These are phyloP conservation scores for Botia almorhae DNA, from an alignment of 2,797 vertebrate species.

Conservation along the genomic window DNA sequence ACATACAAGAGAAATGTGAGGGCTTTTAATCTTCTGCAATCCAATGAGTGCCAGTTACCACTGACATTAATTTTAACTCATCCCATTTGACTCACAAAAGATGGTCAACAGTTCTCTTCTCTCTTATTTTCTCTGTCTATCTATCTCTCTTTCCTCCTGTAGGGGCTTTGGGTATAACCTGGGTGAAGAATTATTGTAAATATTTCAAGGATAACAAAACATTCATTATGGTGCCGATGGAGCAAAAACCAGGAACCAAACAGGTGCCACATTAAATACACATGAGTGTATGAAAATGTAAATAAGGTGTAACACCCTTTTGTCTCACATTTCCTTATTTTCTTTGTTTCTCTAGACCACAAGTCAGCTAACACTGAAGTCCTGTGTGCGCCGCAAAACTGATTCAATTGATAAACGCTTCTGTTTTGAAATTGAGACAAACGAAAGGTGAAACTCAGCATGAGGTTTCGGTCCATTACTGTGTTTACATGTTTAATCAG, in stretches of 20 bases:
- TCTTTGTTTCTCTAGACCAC: conserved; percentile 74
- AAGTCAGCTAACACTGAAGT: conserved; percentile 87
- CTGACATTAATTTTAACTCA: background rate
- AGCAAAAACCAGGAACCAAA: conserved; percentile 90
- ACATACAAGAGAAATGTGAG: conserved; percentile 95
- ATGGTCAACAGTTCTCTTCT: conserved; percentile 26
- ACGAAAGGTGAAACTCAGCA: conserved; percentile 83
- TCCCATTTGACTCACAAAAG: background rate
- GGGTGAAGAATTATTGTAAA: conserved; percentile 95
- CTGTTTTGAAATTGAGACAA: conserved; percentile 94
- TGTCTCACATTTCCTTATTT: background rate
- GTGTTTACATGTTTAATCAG: background rate
- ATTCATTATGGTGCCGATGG: conserved; percentile 86
- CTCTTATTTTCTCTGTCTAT: conserved; percentile 48
- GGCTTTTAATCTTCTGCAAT: background rate
- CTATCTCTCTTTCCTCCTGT: background rate
- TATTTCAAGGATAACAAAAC: conserved; percentile 87
- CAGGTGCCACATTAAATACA: conserved; percentile 78
- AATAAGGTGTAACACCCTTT: background rate
- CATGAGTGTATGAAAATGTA: background rate
- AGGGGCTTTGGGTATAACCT: conserved; percentile 94
- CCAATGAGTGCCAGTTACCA: background rate
- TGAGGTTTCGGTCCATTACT: background rate
- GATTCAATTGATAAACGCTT: conserved; percentile 98
- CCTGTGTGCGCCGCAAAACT: conserved; percentile 90